Evolutionary conservation across 1,140 invertebrate species (phyloP).

Genomic region (Bombus waltoni): DNA sequence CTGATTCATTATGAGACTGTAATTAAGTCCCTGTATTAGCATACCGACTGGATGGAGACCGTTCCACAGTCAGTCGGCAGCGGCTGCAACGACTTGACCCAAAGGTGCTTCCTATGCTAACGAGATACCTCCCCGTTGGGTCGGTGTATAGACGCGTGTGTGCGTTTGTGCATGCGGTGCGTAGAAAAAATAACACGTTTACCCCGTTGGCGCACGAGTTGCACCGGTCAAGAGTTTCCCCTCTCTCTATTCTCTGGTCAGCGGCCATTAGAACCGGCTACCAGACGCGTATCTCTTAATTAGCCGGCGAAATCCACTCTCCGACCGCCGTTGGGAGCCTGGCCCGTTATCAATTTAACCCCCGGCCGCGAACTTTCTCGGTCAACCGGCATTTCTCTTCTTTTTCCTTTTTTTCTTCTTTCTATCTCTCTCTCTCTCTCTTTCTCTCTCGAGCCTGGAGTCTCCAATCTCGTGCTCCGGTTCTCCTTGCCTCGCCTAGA

Average conservation of each 20-base stretch:
- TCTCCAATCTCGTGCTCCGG: no score
- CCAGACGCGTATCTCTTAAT: slow-evolving; percentile 70
- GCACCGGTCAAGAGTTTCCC: not conserved
- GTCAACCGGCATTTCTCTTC: slow-evolving; percentile 15
- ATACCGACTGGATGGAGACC: slow-evolving; percentile 69
- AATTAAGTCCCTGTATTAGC: slow-evolving; percentile 78
- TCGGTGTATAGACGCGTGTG: not conserved
- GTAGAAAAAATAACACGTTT: slow-evolving; percentile 39
- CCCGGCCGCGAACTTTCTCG: slow-evolving; percentile 29
- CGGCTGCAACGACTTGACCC: slow-evolving; percentile 68
- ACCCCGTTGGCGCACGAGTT: not conserved
- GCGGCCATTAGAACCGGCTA: slow-evolving; percentile 40
- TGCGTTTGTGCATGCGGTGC: not conserved
- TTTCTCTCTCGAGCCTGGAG: no score
- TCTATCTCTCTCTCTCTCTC: no score
- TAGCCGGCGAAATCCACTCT: slow-evolving; percentile 63
- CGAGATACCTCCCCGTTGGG: slow-evolving; percentile 56
- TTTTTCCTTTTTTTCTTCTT: not conserved
- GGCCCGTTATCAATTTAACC: slow-evolving; percentile 65
- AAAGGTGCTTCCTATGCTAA: slow-evolving; percentile 75
- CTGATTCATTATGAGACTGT: slow-evolving; percentile 79
- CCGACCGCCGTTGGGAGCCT: slow-evolving; percentile 4
- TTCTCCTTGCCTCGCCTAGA: not conserved
- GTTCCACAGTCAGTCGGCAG: slow-evolving; percentile 35
- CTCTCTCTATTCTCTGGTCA: not conserved